phyloP scores from a whole-genome alignment of 1,140 invertebrate species.

The Planococcus citri region DNA sequence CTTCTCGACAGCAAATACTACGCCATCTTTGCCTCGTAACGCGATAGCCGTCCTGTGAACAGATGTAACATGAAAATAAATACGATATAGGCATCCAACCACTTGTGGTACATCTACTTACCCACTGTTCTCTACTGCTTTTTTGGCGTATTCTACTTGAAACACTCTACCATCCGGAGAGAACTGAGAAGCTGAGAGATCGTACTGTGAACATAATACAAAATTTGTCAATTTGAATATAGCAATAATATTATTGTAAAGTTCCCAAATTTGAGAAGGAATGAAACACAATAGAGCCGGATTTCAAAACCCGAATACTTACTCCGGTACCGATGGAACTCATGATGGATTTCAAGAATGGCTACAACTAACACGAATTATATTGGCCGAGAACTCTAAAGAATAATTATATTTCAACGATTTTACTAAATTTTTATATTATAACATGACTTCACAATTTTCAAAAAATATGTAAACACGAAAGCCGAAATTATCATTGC shows the following conservation, averaged over 20 bases:
- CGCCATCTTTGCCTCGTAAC: constrained; percentile 86
- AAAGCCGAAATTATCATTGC: not conserved
- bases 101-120: constrained; percentile 39
- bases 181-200: constrained; percentile 98
- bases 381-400: not conserved
- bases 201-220: constrained; percentile 60
- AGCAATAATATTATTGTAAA: constrained; percentile 25
- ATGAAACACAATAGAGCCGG: no score
- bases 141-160: constrained; percentile 98
- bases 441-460: not conserved
- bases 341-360: constrained; percentile 47
- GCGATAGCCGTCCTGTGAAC: constrained; percentile 73
- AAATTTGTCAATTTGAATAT: constrained; percentile 17
- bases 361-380: not conserved
- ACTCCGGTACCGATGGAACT: constrained; percentile 93
- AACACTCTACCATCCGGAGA: constrained; percentile 97
- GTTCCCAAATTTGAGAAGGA: constrained; percentile 27
- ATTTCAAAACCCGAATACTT: no score
- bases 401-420: not conserved
- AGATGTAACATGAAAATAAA: constrained; percentile 12
- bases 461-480: not conserved
- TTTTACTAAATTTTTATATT: not conserved
- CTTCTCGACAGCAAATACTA: constrained; percentile 97
- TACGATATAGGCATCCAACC: no score
- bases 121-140: constrained; percentile 98